Evolutionary conservation across 1,140 invertebrate genomes (phyloP), one percentile per base, ranked within the genome.

Genomic region (Olivierus martensii): DNA sequence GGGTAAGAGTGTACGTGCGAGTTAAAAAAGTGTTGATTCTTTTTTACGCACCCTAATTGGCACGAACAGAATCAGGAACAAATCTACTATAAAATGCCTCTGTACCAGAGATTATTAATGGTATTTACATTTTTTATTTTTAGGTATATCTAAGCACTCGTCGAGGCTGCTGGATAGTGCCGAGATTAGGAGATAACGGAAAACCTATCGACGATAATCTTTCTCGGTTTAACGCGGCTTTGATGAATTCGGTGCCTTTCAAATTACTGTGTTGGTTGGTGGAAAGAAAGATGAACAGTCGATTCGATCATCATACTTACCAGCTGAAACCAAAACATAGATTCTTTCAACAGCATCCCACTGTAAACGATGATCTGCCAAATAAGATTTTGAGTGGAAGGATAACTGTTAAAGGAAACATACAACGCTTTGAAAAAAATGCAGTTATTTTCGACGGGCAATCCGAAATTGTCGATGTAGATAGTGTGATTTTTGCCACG

Each of bases 321-420:
- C 62, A 65, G 4, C 57, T 76, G n/a, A 64, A 69, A 51, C 74
- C 74, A 17, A 56, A 64, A 14, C 71, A 76, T 52, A 42, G 65
- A 36, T 35, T 70, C 10, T 62, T 67, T 15, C 58, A 63, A 7
- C 72, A 74, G 39, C 75, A 77, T 61, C 70, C 72, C 5, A 75
- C 70, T n/a, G 69, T 77, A 12, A 77, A 76, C 57, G 75, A 77
- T 59, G 69, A 72, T 18, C 59, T 77, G 10, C 69, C 74, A 3
- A 71, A 73, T 55, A 63, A 71, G 9, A 65, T 77, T 15, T 63
- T 72, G 49, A 68, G 61, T 35, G 75, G 75, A 6, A 60, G 63
- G 14, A 65, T 77, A 21, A 63, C 63, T 5, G 59, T 73, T 34
- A 69, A 71, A 59, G 63, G 66, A 15, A 63, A 71, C 46, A 64